phyloP scores from a whole-genome alignment of 2,113 vertebrate species.

The Spea multiplicata region DNA sequence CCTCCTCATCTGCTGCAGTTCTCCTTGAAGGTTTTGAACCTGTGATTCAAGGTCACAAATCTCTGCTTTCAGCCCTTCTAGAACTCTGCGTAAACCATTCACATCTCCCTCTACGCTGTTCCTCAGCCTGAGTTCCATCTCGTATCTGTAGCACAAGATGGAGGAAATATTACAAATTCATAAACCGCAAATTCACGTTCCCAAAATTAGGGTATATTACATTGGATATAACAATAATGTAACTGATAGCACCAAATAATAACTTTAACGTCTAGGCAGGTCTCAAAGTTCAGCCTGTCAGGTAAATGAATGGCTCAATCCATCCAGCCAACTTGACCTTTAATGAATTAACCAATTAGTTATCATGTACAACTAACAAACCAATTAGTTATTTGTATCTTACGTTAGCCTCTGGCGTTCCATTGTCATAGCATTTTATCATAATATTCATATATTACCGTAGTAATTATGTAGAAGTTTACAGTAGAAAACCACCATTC shows the following conservation, averaged over 20 bases:
- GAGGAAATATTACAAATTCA: background rate
- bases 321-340: too few species aligned
- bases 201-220: too few species aligned
- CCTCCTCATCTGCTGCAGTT: conserved; percentile 55
- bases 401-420: too few species aligned
- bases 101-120: conserved; percentile 62
- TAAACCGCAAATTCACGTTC: too few species aligned
- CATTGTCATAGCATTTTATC: too few species aligned
- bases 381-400: too few species aligned
- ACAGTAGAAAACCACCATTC: too few species aligned
- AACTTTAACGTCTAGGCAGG: background rate
- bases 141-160: conserved; percentile 53
- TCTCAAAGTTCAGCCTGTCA: background rate
- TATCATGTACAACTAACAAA: too few species aligned
- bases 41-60: conserved; percentile 54
- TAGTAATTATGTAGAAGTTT: too few species aligned
- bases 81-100: conserved; percentile 55
- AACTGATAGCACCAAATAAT: background rate
- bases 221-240: background rate
- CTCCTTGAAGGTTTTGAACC: conserved; percentile 56
- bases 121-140: conserved; percentile 58
- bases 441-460: too few species aligned
- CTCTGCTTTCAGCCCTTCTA: conserved; percentile 59
- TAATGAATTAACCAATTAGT: too few species aligned
- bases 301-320: too few species aligned